Conservation (phyloP, 2,113 vertebrate species). For the Sorex fumeus region DNA sequence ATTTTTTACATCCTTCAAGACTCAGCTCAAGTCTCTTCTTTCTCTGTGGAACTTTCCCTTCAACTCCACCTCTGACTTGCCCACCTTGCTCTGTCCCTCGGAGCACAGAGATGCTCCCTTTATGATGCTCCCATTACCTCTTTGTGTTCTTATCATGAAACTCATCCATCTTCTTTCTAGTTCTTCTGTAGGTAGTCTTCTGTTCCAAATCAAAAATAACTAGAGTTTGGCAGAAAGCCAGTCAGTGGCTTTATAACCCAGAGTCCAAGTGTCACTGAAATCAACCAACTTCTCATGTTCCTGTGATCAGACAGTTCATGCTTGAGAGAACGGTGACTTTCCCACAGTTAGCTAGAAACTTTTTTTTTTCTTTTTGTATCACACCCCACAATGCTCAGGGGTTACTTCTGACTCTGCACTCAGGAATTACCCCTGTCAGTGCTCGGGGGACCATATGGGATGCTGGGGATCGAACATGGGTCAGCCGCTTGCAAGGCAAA, state of each 20-base stretch:
- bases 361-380: too few species aligned
- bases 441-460: too few species aligned
- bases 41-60: neutral
- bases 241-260: neutral
- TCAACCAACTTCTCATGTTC: neutral
- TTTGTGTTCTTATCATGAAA: neutral
- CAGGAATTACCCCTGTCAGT: too few species aligned
- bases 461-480: too few species aligned
- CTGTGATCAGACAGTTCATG: neutral
- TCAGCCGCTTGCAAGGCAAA: too few species aligned
- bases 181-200: neutral
- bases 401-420: too few species aligned
- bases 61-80: too few species aligned
- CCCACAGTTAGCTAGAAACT: neutral
- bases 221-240: neutral
- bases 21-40: neutral
- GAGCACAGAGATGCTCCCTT: neutral
- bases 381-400: too few species aligned
- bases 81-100: too few species aligned
- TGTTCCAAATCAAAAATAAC: slow-evolving; percentile 39
- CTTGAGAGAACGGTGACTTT: neutral
- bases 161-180: neutral
- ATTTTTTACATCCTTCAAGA: neutral
- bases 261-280: neutral
- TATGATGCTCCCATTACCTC: neutral